Evolutionary conservation across 2,113 vertebrate genomes (phyloP), one percentile per base, ranked within the genome.

Genomic region (Etia nguti): DNA sequence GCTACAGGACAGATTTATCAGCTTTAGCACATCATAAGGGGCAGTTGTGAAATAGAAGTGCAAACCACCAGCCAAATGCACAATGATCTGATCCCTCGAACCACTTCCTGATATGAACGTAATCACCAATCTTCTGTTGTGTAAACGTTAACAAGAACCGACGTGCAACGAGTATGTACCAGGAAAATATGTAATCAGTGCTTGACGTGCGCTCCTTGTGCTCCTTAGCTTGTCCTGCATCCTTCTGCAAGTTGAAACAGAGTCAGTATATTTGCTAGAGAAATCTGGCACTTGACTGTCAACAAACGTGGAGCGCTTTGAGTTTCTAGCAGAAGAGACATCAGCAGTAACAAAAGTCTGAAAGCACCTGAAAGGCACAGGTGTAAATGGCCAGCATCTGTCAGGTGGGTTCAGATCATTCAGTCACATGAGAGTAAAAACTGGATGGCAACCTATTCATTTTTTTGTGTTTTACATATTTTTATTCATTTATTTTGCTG

Each of bases 231-330:
- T 0, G 62, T 6, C 11, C 36, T 24, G 62, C 0, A 68, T 41
- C 36, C 20, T 68, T 68, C 36, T 41, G 62, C 11, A 68, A 41
- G 36, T 41, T 2, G 3, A 68, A 68, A 68, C 6, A n/a, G 31
- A 62, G 60, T 3, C 18, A 65, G 5, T 62, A 62, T 62, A 62
- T 36, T 62, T 62, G 10, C 59, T 62, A n/a, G 31, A 62, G 18
- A 0, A 12, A 62, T 68, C 11, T 68, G 38, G 0, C 34, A 38
- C 34, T 22, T 4, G 11, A 3, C 60, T 3, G 62, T 22, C 62
- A 68, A 41, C 34, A 2, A 41, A 68, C 5, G 43, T 46, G 13
- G 43, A 46, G 12, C 13, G 5, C 43, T 54, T 9, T 52, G 50
- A 10, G 18, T 8, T 52, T n/a, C 8, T n/a, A 10, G 18, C 8